Conservation (phyloP, 2,113 vertebrate species). For the Scophthalmus maximus region DNA sequence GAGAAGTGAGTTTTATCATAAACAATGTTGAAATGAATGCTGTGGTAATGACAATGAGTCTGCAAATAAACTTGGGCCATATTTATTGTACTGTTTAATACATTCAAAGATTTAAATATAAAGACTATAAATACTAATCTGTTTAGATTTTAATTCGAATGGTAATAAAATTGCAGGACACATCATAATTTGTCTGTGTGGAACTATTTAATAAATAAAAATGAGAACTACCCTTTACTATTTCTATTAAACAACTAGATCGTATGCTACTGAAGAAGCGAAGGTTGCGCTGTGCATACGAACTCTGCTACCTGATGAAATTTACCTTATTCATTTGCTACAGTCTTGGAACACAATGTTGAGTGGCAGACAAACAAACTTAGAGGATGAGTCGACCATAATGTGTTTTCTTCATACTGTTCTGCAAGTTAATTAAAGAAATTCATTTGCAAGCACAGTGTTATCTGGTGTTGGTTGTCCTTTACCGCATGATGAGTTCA, state of each 20-base stretch:
- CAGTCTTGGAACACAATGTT: too few species aligned
- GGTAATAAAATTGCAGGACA: background rate
- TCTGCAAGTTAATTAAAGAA: slow-evolving; percentile 27
- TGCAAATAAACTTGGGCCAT: too few species aligned
- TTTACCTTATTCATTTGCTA: slow-evolving; percentile 9
- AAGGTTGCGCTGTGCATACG: background rate
- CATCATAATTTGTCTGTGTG: background rate
- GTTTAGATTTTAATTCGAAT: background rate
- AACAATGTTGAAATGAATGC: too few species aligned
- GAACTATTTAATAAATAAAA: background rate
- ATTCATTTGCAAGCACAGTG: slow-evolving; percentile 43
- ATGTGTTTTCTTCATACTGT: background rate
- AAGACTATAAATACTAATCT: background rate
- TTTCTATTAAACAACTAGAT: background rate
- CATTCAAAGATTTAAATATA: background rate
- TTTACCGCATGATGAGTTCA: slow-evolving; percentile 70
- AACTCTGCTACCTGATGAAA: background rate
- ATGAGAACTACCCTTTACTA: background rate
- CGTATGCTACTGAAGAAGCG: background rate
- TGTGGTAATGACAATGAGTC: too few species aligned
- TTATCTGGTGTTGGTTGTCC: slow-evolving; percentile 67
- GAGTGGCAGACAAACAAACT: background rate
- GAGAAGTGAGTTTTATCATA: too few species aligned
- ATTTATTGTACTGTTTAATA: too few species aligned
- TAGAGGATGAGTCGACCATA: background rate